These are phyloP conservation scores for Tolypeutes matacus DNA, from an alignment of 2,797 vertebrate genomes.

Conservation along the genomic window DNA sequence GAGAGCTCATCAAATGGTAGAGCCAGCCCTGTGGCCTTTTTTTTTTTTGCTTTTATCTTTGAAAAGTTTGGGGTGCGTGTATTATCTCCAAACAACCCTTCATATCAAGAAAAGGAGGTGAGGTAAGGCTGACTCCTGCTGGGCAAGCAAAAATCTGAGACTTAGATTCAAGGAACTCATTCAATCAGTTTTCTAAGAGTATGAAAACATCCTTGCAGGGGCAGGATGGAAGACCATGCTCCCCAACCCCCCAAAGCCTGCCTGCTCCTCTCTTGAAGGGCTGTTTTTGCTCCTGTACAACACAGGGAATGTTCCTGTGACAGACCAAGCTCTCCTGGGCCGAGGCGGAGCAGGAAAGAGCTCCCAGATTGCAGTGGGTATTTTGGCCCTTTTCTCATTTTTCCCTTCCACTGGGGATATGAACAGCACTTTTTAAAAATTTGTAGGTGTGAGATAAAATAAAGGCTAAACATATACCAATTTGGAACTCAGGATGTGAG, in stretches of 20 bases:
- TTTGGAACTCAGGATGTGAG: neutral
- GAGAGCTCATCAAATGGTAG: neutral
- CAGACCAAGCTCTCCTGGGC: neutral
- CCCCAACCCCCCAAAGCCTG: neutral
- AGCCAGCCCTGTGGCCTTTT: neutral
- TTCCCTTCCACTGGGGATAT: neutral
- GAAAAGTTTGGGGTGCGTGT: neutral
- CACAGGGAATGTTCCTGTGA: too few relatives aligned
- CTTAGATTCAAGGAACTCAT: neutral
- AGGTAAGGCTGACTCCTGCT: neutral
- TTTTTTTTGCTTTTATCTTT: constrained; percentile 44
- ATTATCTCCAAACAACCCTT: neutral
- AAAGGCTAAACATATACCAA: neutral
- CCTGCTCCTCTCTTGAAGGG: neutral
- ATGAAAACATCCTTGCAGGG: neutral
- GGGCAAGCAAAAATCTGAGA: neutral
- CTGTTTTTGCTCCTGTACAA: neutral
- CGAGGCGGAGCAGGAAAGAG: neutral
- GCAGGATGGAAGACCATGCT: neutral
- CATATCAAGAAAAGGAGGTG: neutral
- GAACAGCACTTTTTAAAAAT: neutral
- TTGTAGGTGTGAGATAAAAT: neutral
- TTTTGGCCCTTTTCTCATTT: neutral
- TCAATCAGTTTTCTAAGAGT: neutral
- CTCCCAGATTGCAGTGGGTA: neutral